Evolutionary conservation across 2,113 vertebrate genomes (phyloP), one percentile per base, ranked within the genome.

Genomic region (Gorsachius goisagi): DNA sequence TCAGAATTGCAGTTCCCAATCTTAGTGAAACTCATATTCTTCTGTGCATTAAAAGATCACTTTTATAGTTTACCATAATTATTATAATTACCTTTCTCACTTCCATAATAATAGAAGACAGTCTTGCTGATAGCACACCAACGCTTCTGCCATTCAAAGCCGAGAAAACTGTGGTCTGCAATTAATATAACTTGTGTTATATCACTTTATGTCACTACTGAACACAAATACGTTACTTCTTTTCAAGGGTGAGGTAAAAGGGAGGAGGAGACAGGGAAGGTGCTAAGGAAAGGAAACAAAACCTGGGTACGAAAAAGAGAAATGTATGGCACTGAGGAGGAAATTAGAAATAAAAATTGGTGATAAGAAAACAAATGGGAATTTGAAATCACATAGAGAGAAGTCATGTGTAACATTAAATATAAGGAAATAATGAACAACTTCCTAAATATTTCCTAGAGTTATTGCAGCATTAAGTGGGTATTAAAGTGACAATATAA

Each of bases 101-200:
- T 99, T 91, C 99, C 99, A 27, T 99, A 99, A 90, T 99, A 99
- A 94, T 99, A 99, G 98, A 99, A 99, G 15, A 97, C 97, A 0
- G 98, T 97, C 96, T 98, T 98, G 96, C 98, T 99, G 35, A 99
- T 97, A 69, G 98, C 99, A 86, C 99, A 99, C 99, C 99, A 99
- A 85, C 99, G 98, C 88, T 99, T 99, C 95, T 99, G 99, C 99
- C 99, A 99, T 89, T 99, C 99, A 35, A 99, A 99, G 89, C 99
- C 99, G 89, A 99, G 99, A 90, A 99, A 99, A 96, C 99, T 99
- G 98, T 99, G 99, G 98, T 99, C 99, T 99, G 95, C 55, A 96
- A 96, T 79, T 73, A 93, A 92, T n/a, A 83, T 26, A 83, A 71
- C 26, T 69, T n/a, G 15, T 64, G 63, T 90, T 71, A 59, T 8